Evolutionary conservation across 1,140 invertebrate genomes (phyloP), one percentile per base, ranked within the genome.

Genomic region (Philotrypesis tridentata): DNA sequence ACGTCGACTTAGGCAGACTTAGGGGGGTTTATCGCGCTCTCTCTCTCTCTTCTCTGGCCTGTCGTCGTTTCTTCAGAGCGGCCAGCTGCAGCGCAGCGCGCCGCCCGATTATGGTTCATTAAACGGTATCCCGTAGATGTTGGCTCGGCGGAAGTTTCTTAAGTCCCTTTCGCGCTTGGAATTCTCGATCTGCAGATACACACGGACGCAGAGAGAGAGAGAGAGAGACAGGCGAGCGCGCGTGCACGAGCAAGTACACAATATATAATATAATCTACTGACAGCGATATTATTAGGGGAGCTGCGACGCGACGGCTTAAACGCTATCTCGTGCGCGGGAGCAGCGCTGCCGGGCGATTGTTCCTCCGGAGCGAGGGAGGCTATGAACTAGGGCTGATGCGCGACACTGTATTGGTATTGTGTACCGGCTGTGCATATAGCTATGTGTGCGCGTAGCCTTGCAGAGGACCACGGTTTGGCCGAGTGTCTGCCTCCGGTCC

Each of bases 1-100:
- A 33, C 48, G 29, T 9, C 40, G 40, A 75, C 73, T 75, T 63
- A 61, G 37, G 55, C n/a, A 29, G 73, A 75, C 48, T 75, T 75
- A 75, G 33, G 23, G 21, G 2, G 60, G 55, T 37, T 23, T 63
- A 33, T 75, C 12, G 43, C 73, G 7, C 23, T 17, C 5, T 21
- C 2, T 33, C 33, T 5, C 14, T 40, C 23, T 48, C 17, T 21
- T 63, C 73, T 75, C 29, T 75, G 60, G 29, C 29, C 37, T 33
- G 17, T 29, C 67, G 67, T 37, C 67, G 67, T 29, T 21, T 33
- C 67, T 71, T 23, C 31, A n/a, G n/a, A n/a, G 33, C 31, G 29
- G 63, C 63, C 33, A n/a, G n/a, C n/a, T n/a, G n/a, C n/a, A n/a
- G n/a, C n/a, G n/a, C n/a, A n/a, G n/a, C n/a, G n/a, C n/a, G 14